Evolutionary conservation across 2,797 vertebrate species (phyloP), one percentile per base, ranked within the genome.

Genomic region (Atherinosoma microstoma): DNA sequence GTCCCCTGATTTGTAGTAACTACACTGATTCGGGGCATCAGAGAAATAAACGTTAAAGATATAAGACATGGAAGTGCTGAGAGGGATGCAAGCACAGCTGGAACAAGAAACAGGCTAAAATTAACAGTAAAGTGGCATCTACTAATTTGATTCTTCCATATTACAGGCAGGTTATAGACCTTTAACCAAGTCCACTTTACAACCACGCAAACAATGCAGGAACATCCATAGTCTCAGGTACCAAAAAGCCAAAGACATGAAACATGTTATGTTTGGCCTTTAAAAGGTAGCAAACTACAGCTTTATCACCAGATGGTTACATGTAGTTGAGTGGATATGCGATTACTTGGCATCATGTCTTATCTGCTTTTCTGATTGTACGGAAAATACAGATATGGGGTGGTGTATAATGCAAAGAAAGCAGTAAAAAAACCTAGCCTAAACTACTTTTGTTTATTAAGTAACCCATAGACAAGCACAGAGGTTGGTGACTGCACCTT

Each of bases 31-130:
- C 5, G 49, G 80, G 79, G 36, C 24, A 67, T 73, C 34, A 60
- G 67, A 72, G 70, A 69, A 86, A 73, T 20, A 81, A 80, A 53
- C 22, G 69, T 71, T 59, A 16, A 67, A 76, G 68, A 73, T 74
- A 59, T 8, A 34, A 73, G 32, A 78, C 24, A 80, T 88, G 86
- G 89, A 85, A 83, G 84, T 86, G 83, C 87, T 82, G 84, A 89
- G 90, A 83, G 81, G 87, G 86, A 86, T 67, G 77, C 74, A 82
- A 89, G 83, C 83, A 91, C 84, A 92, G 87, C 79, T 90, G 82
- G 83, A 91, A 86, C 85, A 89, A 88, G 85, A 87, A 88, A 90
- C 38, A 45, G 81, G 80, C 71, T 86, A 76, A 90, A 92, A 86
- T 73, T 66, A 88, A 85, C 72, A 84, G 67, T 62, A 67, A 80